phyloP scores from a whole-genome alignment of 2,113 vertebrate genomes.

The Sakesphorus luctuosus region DNA sequence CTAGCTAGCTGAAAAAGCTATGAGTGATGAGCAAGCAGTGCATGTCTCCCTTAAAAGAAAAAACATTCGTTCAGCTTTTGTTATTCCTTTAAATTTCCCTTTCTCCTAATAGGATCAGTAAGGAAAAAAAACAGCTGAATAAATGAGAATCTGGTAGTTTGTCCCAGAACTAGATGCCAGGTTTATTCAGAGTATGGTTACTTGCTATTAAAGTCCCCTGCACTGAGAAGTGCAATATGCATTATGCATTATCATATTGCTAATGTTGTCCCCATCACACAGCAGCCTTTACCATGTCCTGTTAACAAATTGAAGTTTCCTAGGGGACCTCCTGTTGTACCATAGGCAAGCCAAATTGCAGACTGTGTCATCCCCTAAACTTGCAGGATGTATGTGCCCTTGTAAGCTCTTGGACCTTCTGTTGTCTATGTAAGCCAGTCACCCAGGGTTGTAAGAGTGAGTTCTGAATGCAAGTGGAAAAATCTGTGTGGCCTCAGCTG shows the following conservation, averaged over 20 bases:
- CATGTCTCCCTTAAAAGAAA: constrained; percentile 4
- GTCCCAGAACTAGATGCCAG: not conserved
- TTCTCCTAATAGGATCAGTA: not conserved
- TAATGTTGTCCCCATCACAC: not conserved
- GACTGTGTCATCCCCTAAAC: not conserved
- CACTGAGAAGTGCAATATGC: not conserved
- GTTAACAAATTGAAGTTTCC: not conserved
- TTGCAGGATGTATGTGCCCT: not conserved
- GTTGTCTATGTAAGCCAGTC: not conserved
- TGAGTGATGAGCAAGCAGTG: constrained; percentile 36
- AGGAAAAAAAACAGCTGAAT: not conserved
- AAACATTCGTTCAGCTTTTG: not conserved
- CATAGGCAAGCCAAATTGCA: not conserved
- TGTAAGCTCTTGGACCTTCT: not conserved
- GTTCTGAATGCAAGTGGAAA: not conserved
- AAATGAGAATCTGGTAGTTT: not conserved
- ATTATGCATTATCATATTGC: not conserved
- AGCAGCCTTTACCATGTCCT: not conserved
- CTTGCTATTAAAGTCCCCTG: not conserved
- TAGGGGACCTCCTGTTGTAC: not conserved
- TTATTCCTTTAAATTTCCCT: constrained; percentile 13
- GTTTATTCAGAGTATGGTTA: not conserved
- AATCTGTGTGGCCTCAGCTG: accelerated
- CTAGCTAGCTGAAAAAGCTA: constrained; percentile 12
- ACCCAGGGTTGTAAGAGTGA: not conserved